A percentile compares a stretch with the other conserved stretches of the same genome.
Evolutionary conservation across 2,888 invertebrate genomes (phyloP).

Genomic region (Lingula anatina): DNA sequence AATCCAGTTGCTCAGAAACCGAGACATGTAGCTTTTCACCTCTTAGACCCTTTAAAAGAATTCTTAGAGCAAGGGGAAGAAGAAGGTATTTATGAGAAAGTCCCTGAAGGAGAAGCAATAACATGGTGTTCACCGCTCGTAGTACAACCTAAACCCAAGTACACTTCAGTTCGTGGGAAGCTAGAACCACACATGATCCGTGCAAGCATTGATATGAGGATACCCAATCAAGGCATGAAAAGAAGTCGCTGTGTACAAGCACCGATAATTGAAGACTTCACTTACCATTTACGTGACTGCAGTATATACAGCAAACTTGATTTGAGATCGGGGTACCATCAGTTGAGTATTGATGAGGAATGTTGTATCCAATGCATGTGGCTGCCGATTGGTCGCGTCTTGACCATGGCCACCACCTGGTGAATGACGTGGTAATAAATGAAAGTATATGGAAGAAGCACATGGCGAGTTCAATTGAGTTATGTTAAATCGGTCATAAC

Average conservation of each 20-base stretch:
- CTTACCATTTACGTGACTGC: constrained; percentile 1
- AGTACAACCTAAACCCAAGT: constrained; percentile 8
- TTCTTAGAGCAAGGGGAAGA: constrained; percentile 3
- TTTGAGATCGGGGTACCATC: constrained; percentile 3
- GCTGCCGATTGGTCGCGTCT: too few species aligned
- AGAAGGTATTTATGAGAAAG: constrained; percentile 6
- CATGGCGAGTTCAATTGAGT: too few species aligned
- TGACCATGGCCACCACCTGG: too few species aligned
- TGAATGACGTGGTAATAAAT: too few species aligned
- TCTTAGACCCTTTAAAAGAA: constrained; percentile 6
- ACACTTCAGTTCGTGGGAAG: constrained; percentile 1
- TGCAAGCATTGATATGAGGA: constrained; percentile 5
- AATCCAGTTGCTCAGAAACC: constrained; percentile 5
- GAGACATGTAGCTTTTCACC: constrained; percentile 3
- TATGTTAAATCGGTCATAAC: too few species aligned
- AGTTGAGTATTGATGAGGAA: too few species aligned
- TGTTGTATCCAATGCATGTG: too few species aligned
- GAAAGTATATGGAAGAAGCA: too few species aligned
- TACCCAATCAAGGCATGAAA: constrained; percentile 5
- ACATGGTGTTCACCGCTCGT: constrained; percentile 9
- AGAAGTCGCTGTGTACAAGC: constrained; percentile 1
- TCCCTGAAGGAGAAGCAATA: constrained; percentile 3
- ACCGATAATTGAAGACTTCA: constrained; percentile 4
- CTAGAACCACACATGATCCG: constrained; percentile 7
- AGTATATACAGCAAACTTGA: too few species aligned